phyloP scores from a whole-genome alignment of 2,797 vertebrate species.

The Anas acuta region DNA sequence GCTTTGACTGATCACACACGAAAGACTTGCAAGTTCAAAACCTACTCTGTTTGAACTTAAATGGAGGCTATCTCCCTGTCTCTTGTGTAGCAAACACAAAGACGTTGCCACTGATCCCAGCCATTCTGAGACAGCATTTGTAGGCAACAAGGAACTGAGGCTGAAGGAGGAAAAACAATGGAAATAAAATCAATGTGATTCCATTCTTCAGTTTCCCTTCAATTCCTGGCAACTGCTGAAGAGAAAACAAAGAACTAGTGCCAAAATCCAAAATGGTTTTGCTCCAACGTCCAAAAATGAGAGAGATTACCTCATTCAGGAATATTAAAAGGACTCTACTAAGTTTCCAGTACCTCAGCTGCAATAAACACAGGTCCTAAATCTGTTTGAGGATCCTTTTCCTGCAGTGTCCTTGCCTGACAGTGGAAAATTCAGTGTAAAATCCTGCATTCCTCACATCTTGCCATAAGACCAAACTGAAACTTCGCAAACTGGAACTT shows the following conservation, averaged over 20 bases:
- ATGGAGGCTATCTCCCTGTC: neutral
- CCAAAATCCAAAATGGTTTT: slow-evolving; percentile 43
- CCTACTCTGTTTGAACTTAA: neutral
- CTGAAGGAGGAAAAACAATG: slow-evolving; percentile 17
- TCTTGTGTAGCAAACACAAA: neutral
- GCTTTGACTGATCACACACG: neutral
- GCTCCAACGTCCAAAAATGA: neutral
- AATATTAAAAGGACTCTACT: neutral
- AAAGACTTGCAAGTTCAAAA: neutral
- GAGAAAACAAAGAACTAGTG: slow-evolving; percentile 38
- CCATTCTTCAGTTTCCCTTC: slow-evolving; percentile 7
- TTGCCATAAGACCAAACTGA: neutral
- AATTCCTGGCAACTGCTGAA: slow-evolving; percentile 1
- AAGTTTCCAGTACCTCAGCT: neutral
- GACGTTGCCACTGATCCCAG: neutral
- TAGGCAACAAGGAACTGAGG: neutral
- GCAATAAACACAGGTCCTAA: neutral
- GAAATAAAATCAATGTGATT: slow-evolving; percentile 9
- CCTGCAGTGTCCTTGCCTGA: neutral
- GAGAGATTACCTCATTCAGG: neutral
- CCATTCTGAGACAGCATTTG: neutral
- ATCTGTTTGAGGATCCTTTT: neutral
- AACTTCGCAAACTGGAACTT: slow-evolving; percentile 15
- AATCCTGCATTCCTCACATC: neutral
- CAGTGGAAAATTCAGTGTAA: neutral